Conservation (phyloP, 2,888 invertebrate species). For the Erpobdella octoculata region DNA sequence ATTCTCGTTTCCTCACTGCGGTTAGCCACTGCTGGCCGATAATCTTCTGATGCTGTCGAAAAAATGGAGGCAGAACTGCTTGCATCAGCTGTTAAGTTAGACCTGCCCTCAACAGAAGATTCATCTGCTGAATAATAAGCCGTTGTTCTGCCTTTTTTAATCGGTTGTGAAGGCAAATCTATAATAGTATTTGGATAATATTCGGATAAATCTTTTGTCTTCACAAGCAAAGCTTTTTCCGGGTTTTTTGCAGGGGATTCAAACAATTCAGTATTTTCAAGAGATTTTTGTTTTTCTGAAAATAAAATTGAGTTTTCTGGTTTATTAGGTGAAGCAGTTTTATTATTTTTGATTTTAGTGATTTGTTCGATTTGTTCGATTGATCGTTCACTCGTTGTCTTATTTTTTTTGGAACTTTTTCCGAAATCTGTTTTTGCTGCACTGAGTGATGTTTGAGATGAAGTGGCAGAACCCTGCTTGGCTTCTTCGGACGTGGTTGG, state of each 20-base stretch:
- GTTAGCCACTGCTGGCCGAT: not conserved
- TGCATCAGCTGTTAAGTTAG: not conserved
- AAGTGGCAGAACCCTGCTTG: slow-evolving; percentile 11
- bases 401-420: not conserved
- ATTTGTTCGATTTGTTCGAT: not conserved
- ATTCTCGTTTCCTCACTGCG: not conserved
- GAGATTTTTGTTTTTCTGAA: too few species aligned
- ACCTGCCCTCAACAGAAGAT: not conserved
- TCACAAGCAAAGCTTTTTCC: not conserved
- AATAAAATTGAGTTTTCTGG: too few species aligned
- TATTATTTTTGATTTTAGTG: too few species aligned
- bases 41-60: not conserved
- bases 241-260: not conserved
- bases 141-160: too few species aligned
- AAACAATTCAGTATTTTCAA: not conserved
- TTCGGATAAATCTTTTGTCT: not conserved
- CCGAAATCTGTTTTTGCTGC: not conserved
- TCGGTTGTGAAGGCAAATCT: too few species aligned
- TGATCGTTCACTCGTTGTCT: too few species aligned
- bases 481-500: slow-evolving; percentile 11
- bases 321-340: too few species aligned
- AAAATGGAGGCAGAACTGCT: not conserved
- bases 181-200: not conserved
- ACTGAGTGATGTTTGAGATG: slow-evolving; percentile 11
- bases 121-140: not conserved